phyloP scores from a whole-genome alignment of 2,113 vertebrate genomes.

The mouse (Mus musculus) region DNA sequence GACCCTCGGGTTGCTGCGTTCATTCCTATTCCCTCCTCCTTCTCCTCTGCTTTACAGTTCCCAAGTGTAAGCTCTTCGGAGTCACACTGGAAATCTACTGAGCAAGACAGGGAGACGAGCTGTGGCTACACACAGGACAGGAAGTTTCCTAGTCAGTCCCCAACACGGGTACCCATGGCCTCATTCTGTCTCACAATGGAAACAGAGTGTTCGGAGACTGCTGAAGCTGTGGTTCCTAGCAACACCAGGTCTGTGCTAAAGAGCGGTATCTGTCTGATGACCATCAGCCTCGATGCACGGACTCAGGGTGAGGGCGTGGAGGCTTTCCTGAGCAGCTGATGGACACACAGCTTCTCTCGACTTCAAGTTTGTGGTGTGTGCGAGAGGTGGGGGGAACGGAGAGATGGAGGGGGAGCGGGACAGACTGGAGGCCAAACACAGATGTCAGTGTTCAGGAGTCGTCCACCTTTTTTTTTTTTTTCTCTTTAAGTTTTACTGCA shows the following conservation, averaged over 20 bases:
- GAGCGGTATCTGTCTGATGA: accelerated
- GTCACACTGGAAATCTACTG: not conserved
- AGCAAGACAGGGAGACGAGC: not conserved
- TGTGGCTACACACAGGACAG: not conserved
- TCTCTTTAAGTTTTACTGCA: no score
- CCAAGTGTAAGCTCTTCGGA: not conserved
- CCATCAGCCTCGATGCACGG: not conserved
- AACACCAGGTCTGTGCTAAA: not conserved
- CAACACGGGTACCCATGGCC: accelerated
- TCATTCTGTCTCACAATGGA: not conserved
- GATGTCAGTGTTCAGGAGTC: not conserved
- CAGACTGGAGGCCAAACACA: not conserved
- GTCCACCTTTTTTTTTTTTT: not conserved
- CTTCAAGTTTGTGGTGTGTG: not conserved
- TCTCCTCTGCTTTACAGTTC: not conserved
- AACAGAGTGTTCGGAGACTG: not conserved
- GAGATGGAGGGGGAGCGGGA: not conserved
- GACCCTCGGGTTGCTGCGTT: not conserved
- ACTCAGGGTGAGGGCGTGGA: not conserved
- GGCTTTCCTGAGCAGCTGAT: not conserved
- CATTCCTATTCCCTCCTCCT: not conserved
- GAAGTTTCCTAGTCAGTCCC: not conserved
- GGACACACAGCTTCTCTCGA: not conserved
- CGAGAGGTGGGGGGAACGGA: not conserved
- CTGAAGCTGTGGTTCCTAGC: not conserved